Evolutionary conservation across 2,888 invertebrate genomes (phyloP), one percentile per base, ranked within the genome.

Genomic region (Agrilus biguttatus): DNA sequence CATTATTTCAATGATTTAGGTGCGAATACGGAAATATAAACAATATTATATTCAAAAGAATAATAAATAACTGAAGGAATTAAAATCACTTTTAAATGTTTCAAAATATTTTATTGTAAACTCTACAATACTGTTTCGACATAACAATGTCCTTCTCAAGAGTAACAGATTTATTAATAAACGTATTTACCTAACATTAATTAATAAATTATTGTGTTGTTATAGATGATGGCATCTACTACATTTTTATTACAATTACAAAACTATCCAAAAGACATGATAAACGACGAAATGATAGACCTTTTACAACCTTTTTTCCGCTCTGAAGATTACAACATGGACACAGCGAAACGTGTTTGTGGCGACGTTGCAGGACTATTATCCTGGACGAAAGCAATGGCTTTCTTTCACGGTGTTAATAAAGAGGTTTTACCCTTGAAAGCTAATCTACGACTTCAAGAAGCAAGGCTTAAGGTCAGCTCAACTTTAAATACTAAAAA

Each of bases 251-350:
- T 90, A 5, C 90, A 90, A 60, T 70, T 96, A 14, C 89, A 93
- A 70, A 91, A 90, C 59, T 96, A 93, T 63, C 92, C 93, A 0
- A 91, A 93, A 68, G 95, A 95, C 59, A 87, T 89, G 8, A 95
- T 96, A 47, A 96, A 93, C 63, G 92, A 90, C 57, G 96, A 96
- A 69, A 93, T 95, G 80, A 89, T 96, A 8, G 96, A 96, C 61
- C 73, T 95, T 46, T 66, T 96, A 42, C 75, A 81, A 51, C 92
- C 93, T 0, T 96, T 93, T 64, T 89, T 92, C 55, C 80, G 83
- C 61, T 90, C 91, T 90, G 93, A 93, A 56, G 95, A 96, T 64
- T 96, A 95, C 63, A 91, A 89, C 60, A 88, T 95, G 86, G 95
- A 96, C 57, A 92, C 86, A 42, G 96, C 96, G 0, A 84, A 90